Base-by-base conservation (phyloP, 2,113 vertebrate species). In the Heterocephalus glaber region DNA sequence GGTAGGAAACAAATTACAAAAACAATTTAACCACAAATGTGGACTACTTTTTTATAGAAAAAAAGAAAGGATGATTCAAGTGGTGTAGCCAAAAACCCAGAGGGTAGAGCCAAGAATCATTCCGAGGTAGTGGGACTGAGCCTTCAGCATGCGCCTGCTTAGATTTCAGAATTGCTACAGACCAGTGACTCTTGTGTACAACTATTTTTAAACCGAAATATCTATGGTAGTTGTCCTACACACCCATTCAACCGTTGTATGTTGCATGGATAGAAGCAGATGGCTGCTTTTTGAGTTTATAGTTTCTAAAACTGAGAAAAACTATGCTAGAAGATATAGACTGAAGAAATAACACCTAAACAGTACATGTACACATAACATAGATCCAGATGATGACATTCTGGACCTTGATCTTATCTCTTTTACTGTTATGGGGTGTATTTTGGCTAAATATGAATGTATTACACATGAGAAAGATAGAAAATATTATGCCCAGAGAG, bases 361-460 rank as follows among this genome's bases (percentile, higher is more conserved):
- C 56, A 80, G 1, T 56, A 28, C 22, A 80, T 33, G 19, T 9
- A 61, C 28, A 49, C 19, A 13, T 68, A 26, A 3, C 66, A 9
- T 44, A 88, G 30, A 92, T 52, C 7, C 94, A 90, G 47, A 95
- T 72, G 35, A 77, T 77, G 11, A 89, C 24, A 92, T 92, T 74
- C n/a, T 49, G 10, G 7, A 90, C 5, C 16, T 94, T 89, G 52
- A 82, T 33, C 24, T 13, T 56, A 35, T 20, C 28, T 93, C 54
- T 82, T 11, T 82, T 92, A 70, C n/a, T 47, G 4, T 81, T 52
- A 86, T 61, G 19, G 20, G 26, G 9, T 4, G 24, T 41, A 16
- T 72, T 83, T 95, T 47, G 28, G 8, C 66, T 94, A 93, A 3
- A 82, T 54, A 28, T 41, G 47, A 94, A 82, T 26, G 41, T 83